These are phyloP conservation scores for Grus americana DNA, from an alignment of 2,113 vertebrate species.

Conservation along the genomic window DNA sequence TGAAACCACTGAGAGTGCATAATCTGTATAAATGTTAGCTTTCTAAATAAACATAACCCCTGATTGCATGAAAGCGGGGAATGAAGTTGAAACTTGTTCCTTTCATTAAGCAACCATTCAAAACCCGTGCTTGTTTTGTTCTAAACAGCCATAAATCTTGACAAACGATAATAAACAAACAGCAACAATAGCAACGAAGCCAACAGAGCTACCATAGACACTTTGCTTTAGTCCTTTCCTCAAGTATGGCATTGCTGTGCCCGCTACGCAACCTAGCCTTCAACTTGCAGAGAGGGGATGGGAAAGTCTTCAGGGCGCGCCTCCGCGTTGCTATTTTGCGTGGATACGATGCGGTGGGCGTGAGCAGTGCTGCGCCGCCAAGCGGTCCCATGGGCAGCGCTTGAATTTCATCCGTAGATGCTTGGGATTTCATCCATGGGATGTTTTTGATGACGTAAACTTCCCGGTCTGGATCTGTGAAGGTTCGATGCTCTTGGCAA, in stretches of 20 bases:
- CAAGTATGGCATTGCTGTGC: neutral
- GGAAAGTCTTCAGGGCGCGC: neutral
- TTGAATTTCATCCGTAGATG: rapidly evolving
- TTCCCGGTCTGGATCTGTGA: neutral
- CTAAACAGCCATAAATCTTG: neutral
- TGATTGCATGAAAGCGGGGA: conserved; percentile 52
- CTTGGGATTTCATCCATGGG: too few species aligned
- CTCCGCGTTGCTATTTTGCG: rapidly evolving
- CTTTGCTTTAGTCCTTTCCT: neutral
- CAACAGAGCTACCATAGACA: neutral
- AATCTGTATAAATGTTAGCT: conserved; percentile 72
- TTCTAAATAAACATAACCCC: conserved; percentile 74
- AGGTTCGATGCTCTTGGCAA: neutral
- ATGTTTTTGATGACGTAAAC: neutral
- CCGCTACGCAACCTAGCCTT: neutral
- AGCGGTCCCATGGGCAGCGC: too few species aligned
- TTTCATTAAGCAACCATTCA: conserved; percentile 18
- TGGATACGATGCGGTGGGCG: neutral
- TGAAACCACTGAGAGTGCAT: conserved; percentile 9
- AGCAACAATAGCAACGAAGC: neutral
- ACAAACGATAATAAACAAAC: neutral
- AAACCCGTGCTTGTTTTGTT: conserved; percentile 33
- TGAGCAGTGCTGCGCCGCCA: neutral
- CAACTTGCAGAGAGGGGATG: neutral
- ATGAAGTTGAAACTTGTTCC: conserved; percentile 47